Evolutionary conservation across 2,888 invertebrate genomes (phyloP), one percentile per base, ranked within the genome.

Genomic region (Psylliodes chrysocephalus): DNA sequence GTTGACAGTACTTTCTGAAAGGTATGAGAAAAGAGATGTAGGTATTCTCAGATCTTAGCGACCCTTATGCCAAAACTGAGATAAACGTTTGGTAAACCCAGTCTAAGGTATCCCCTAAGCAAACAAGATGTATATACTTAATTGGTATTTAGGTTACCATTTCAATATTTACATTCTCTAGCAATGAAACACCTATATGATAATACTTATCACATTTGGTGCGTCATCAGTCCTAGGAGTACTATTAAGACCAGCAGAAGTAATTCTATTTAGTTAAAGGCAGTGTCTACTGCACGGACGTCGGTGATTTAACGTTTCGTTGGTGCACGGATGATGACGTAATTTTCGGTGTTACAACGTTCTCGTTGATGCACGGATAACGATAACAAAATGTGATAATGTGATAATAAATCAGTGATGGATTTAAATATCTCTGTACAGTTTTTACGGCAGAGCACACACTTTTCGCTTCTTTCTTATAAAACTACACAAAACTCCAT

Each of bases 101-200:
- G n/a, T n/a, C n/a, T n/a, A n/a, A n/a, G n/a, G n/a, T n/a, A n/a
- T n/a, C 68, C n/a, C 75, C 74, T 3, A 75, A 47, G 55, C 69
- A 74, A n/a, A 70, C 65, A 1, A 73, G 53, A 46, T 76, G 75
- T 73, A 75, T 73, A 44, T 70, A 72, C 53, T 75, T 71, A 1
- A 73, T 22, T 6, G 73, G 71, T 53, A 74, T 62, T 52, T 71
- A 67, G 4, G 70, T 67, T 4, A 75, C 72, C 72, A 76, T 66
- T 47, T 67, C 72, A 44, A 73, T 52, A 33, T 60, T 40, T 17
- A 66, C 10, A 22, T 68, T 57, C 60, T 70, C 68, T 18, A 75
- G 72, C 22, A 56, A 47, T 22, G 71, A 68, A 38, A 1, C 42
- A 15, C 65, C 64, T 18, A 49, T 55, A 62, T 74, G 75, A 66